Evolutionary conservation across 2,888 invertebrate species (phyloP).

Genomic region (Keiferia lycopersicella): DNA sequence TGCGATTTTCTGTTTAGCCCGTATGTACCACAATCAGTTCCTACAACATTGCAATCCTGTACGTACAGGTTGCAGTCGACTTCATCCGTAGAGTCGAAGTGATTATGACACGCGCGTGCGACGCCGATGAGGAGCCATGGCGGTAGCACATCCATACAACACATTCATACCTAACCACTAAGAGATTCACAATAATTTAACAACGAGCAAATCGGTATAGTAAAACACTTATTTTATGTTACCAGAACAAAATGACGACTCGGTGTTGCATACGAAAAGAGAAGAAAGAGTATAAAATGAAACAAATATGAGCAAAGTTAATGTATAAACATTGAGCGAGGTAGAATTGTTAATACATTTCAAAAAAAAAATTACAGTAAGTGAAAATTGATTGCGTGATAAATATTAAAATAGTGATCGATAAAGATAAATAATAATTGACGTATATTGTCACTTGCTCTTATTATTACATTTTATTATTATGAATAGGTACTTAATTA

Average conservation of each 20-base stretch:
- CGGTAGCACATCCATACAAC: constrained; percentile 50
- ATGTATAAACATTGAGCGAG: constrained; percentile 18
- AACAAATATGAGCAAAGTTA: constrained; percentile 34
- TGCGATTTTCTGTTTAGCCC: too few relatives aligned
- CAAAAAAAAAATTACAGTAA: constrained; percentile 47
- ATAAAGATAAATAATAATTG: constrained; percentile 60
- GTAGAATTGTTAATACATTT: constrained; percentile 31
- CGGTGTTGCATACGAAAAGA: too few relatives aligned
- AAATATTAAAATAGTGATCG: background rate
- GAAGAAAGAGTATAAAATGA: too few relatives aligned
- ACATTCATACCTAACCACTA: constrained; percentile 45
- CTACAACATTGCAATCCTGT: background rate
- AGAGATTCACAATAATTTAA: constrained; percentile 65
- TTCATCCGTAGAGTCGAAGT: background rate
- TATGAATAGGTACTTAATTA: constrained; percentile 36
- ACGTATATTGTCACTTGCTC: constrained; percentile 69
- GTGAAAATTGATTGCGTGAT: background rate
- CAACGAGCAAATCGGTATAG: constrained; percentile 49
- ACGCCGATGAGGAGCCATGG: constrained; percentile 52
- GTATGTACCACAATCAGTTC: too few relatives aligned
- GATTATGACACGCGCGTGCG: background rate
- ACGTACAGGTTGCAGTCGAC: background rate
- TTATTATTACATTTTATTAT: constrained; percentile 44
- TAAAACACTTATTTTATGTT: constrained; percentile 41
- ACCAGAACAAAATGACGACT: constrained; percentile 45